Evolutionary conservation across 2,113 vertebrate species (phyloP).

Genomic region (Rhabdomys dilectus): DNA sequence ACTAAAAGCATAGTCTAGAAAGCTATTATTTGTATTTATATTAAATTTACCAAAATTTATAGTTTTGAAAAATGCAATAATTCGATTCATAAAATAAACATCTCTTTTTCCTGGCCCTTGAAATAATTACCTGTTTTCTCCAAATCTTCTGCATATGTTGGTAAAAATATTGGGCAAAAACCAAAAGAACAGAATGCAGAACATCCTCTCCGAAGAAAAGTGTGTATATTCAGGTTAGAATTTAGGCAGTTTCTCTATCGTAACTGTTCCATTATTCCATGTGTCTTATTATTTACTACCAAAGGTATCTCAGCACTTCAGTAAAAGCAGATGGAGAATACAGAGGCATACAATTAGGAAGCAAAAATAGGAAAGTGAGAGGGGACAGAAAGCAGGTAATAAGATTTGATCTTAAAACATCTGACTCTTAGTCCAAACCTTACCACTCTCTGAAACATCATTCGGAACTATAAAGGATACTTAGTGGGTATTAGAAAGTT

Average conservation of each 20-base stretch:
- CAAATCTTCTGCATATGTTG: constrained; percentile 33
- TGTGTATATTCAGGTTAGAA: constrained; percentile 23
- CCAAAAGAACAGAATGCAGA: constrained; percentile 1
- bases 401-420: background rate
- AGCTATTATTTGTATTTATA: background rate
- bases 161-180: constrained; percentile 33
- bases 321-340: background rate
- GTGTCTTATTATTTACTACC: background rate
- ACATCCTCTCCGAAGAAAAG: background rate
- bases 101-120: background rate
- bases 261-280: background rate
- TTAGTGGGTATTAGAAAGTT: background rate
- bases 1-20: constrained; percentile 1
- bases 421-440: background rate
- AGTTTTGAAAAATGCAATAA: background rate
- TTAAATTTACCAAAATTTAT: constrained; percentile 1
- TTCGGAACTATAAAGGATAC: background rate
- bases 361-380: background rate
- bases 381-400: rapidly evolving
- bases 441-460: background rate
- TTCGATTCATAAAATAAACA: constrained; percentile 58
- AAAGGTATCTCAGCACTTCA: background rate
- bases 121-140: background rate
- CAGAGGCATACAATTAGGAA: rapidly evolving
- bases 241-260: background rate